phyloP scores from a whole-genome alignment of 1,140 invertebrate species.

The Parapsyche elsis region DNA sequence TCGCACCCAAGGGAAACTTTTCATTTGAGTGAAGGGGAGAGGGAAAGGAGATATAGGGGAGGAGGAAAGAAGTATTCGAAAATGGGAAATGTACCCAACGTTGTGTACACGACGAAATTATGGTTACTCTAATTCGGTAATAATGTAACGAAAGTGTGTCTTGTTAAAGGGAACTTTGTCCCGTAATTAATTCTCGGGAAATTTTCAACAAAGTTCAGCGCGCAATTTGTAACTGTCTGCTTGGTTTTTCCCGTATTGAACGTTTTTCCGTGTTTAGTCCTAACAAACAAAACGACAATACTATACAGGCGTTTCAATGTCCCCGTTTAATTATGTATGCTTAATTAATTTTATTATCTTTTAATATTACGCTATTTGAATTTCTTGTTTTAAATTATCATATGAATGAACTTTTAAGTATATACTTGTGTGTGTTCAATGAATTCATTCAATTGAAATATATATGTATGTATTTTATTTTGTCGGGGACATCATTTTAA shows the following conservation, averaged over 20 bases:
- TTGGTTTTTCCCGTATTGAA: not conserved
- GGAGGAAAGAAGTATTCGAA: not conserved
- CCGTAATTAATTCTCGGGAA: constrained; percentile 30
- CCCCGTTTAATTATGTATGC: too few species aligned
- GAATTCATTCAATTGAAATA: too few species aligned
- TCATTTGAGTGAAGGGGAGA: not conserved
- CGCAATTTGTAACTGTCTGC: constrained; percentile 21
- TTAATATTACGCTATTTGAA: too few species aligned
- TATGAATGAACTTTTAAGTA: too few species aligned
- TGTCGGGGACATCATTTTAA: not conserved
- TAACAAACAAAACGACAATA: too few species aligned
- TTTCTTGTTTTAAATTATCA: too few species aligned
- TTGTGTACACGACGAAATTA: constrained; percentile 30
- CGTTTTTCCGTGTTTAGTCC: too few species aligned
- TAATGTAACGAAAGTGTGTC: constrained; percentile 37
- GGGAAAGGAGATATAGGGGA: not conserved
- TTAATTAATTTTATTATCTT: too few species aligned
- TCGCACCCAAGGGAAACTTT: not conserved
- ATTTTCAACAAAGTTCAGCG: constrained; percentile 21
- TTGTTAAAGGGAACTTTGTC: constrained; percentile 31
- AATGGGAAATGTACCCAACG: constrained; percentile 18
- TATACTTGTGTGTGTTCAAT: too few species aligned
- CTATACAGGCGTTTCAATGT: too few species aligned
- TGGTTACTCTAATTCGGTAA: constrained; percentile 34
- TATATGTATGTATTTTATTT: too few species aligned